These are phyloP conservation scores for Euphydryas editha DNA, from an alignment of 2,888 invertebrate species.

Conservation along the genomic window DNA sequence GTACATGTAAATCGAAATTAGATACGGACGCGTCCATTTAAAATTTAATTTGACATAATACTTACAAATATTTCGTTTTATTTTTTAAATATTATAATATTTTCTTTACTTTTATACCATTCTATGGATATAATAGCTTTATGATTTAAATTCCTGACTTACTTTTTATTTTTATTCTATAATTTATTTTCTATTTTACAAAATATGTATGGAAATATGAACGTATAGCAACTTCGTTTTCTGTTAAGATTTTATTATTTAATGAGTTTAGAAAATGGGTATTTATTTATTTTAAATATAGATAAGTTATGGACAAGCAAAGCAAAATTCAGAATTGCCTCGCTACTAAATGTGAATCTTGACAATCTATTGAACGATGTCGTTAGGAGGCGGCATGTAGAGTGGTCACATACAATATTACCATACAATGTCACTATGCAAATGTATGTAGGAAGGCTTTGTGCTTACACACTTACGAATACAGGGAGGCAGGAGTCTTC, in stretches of 20 bases:
- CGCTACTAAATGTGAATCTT: constrained; percentile 31
- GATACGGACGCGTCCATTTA: constrained; percentile 40
- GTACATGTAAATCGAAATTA: constrained; percentile 58
- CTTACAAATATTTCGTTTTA: not conserved
- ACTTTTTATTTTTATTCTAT: no score
- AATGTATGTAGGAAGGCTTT: constrained; percentile 78
- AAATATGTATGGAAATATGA: no score
- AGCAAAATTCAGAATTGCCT: not conserved
- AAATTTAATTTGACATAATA: constrained; percentile 31
- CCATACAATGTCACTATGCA: constrained; percentile 83
- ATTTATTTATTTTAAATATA: not conserved
- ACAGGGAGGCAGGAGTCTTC: constrained; percentile 71
- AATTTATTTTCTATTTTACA: no score
- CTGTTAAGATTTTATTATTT: no score
- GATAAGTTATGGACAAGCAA: not conserved
- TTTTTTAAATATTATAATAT: not conserved
- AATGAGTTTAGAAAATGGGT: no score
- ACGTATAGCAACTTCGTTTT: no score
- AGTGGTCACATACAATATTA: constrained; percentile 83
- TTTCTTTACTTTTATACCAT: no score
- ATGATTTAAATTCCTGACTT: no score
- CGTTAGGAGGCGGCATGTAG: constrained; percentile 68
- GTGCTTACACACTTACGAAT: constrained; percentile 82
- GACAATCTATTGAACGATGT: constrained; percentile 77
- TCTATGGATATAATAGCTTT: no score